Evolutionary conservation across 2,797 vertebrate genomes (phyloP), one percentile per base, ranked within the genome.

Genomic region (Coranthus polyacanthus): DNA sequence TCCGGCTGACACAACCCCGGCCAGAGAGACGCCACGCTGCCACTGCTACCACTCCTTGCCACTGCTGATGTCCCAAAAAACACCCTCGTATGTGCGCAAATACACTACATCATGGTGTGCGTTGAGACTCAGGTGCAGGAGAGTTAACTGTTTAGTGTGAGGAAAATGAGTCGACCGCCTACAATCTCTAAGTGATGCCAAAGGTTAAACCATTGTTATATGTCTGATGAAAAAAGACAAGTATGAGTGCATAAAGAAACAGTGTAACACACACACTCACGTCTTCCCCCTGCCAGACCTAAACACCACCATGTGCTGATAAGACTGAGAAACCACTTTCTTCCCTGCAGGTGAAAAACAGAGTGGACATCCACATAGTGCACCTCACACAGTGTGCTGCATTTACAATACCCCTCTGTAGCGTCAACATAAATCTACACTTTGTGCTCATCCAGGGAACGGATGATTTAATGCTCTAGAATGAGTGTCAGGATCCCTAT

Each of bases 1-100:
- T 62, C 77, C 58, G 74, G 43, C 71, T 91, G 90, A 93, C 92
- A 92, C 85, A 82, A 85, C 80, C 82, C 75, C 68, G 78, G 82
- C 87, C 89, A 75, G 78, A 83, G 83, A 85, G 82, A 78, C 84
- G 64, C 81, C 68, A 16, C 5, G 72, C 79, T 79, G 72, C 80
- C 70, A 58, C 51, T 20, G 37, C 68, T 9, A 62, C 72, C 53
- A 32, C 62, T 29, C 59, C 84, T 5, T 24, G 22, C 22, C 26
- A 29, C 26, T 39, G 24, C 72, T 18, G 49, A 26, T 15, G 46
- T 62, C 36, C 55, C 57, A 46, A 20, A 8, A 59, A 34, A 68
- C 67, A 58, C 68, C 66, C 58, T 43, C 52, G 12, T 50, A 4
- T 15, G n/a, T 37, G 59, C 29, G 1, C 11, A 32, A 54, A 69